Percentiles rank a stretch among this genome's conserved stretches.
These are phyloP conservation scores for Rhagonycha fulva DNA, from an alignment of 2,888 invertebrate genomes.

Conservation along the genomic window DNA sequence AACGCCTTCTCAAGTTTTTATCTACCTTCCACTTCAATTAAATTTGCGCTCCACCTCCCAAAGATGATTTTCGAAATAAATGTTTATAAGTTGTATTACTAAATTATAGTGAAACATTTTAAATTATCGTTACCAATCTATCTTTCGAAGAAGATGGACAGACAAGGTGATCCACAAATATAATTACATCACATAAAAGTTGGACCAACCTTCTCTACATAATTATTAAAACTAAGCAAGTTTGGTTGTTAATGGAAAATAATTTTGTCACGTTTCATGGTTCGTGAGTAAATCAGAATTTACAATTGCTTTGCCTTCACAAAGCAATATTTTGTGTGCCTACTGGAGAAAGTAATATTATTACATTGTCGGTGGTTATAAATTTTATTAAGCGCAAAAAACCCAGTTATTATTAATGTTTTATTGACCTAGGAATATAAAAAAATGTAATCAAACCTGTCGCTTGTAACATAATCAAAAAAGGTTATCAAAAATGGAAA, in stretches of 20 bases:
- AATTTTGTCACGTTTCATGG: conserved; percentile 1
- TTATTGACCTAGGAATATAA: neutral
- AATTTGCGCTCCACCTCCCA: neutral
- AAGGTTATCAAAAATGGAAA: neutral
- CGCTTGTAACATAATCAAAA: neutral
- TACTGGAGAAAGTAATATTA: neutral
- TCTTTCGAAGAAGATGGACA: conserved; percentile 7
- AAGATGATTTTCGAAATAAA: neutral
- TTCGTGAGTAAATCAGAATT: conserved; percentile 1
- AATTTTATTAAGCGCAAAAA: neutral
- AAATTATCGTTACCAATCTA: neutral
- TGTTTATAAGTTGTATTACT: neutral
- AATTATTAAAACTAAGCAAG: neutral
- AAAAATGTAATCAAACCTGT: neutral
- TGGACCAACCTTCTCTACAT: neutral
- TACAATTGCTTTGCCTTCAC: neutral
- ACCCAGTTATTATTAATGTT: neutral
- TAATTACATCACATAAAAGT: conserved; percentile 10
- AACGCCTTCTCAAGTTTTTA: neutral
- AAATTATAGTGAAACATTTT: conserved; percentile 3
- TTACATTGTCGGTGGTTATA: neutral
- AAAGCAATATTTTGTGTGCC: neutral
- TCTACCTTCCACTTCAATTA: neutral
- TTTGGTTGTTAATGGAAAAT: neutral
- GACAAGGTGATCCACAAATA: conserved; percentile 18